Percentiles rank a stretch among this genome's conserved stretches.
These are phyloP conservation scores for Cyclargus thomasi DNA, from an alignment of 1,140 invertebrate species.

Conservation along the genomic window DNA sequence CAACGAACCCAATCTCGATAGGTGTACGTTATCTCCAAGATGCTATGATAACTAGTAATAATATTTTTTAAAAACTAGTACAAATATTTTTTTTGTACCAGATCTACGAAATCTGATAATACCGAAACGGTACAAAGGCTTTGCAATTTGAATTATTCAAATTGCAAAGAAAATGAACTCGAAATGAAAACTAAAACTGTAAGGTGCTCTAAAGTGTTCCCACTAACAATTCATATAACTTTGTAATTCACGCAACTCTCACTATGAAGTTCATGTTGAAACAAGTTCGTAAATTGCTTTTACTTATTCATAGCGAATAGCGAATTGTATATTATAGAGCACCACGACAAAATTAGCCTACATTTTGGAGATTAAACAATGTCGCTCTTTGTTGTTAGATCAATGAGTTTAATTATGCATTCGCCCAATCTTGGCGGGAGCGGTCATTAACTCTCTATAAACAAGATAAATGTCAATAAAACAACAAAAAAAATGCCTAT, in stretches of 20 bases:
- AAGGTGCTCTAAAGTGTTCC: background rate
- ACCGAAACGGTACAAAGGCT: no score
- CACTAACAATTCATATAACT: slow-evolving; percentile 3
- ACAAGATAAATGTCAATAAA: no score
- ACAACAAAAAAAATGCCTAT: no score
- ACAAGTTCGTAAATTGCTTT: background rate
- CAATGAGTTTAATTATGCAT: no score
- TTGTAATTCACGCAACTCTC: background rate
- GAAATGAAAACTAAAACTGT: background rate
- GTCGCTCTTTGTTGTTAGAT: background rate
- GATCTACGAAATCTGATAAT: no score
- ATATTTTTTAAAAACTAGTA: no score
- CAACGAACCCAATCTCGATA: no score
- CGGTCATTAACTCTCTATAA: no score
- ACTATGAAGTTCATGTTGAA: background rate
- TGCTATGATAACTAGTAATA: no score
- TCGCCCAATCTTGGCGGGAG: no score
- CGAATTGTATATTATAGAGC: background rate
- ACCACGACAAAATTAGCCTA: background rate
- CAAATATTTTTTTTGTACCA: no score
- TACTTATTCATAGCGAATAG: background rate
- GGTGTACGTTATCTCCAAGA: no score
- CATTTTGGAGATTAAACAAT: background rate
- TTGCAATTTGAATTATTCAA: background rate
- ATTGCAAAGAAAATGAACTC: background rate